phyloP scores from a whole-genome alignment of 2,797 vertebrate species.

The Poeciliopsis gracilis region DNA sequence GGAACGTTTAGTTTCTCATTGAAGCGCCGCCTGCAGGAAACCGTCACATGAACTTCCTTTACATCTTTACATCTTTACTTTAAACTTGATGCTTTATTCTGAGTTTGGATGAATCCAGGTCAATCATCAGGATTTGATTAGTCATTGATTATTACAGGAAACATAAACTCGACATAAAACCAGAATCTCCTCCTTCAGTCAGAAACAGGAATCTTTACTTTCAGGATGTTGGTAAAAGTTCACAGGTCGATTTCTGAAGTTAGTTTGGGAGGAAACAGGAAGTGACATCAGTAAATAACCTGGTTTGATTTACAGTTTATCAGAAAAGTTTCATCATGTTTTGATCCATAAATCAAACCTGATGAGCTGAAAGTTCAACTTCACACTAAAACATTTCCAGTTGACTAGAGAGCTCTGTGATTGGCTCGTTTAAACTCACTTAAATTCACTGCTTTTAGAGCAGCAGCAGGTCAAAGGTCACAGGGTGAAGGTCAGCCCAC shows the following conservation, averaged over 20 bases:
- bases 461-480: too few relatives aligned
- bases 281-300: too few relatives aligned
- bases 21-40: not conserved
- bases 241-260: not conserved
- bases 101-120: not conserved
- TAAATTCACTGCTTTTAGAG: too few relatives aligned
- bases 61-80: not conserved
- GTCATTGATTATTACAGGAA: not conserved
- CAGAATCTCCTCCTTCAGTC: not conserved
- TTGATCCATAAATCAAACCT: too few relatives aligned
- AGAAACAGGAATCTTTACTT: not conserved
- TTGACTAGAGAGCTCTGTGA: too few relatives aligned
- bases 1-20: not conserved
- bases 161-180: not conserved
- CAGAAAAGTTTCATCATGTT: too few relatives aligned
- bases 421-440: too few relatives aligned
- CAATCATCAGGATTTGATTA: not conserved
- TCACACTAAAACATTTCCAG: too few relatives aligned
- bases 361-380: too few relatives aligned
- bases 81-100: too few relatives aligned
- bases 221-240: not conserved
- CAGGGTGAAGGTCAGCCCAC: too few relatives aligned
- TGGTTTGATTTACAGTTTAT: too few relatives aligned
- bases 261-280: not conserved
- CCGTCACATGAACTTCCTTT: not conserved